These are phyloP conservation scores for Eonycteris spelaea DNA, from an alignment of 2,113 vertebrate genomes.

Conservation along the genomic window DNA sequence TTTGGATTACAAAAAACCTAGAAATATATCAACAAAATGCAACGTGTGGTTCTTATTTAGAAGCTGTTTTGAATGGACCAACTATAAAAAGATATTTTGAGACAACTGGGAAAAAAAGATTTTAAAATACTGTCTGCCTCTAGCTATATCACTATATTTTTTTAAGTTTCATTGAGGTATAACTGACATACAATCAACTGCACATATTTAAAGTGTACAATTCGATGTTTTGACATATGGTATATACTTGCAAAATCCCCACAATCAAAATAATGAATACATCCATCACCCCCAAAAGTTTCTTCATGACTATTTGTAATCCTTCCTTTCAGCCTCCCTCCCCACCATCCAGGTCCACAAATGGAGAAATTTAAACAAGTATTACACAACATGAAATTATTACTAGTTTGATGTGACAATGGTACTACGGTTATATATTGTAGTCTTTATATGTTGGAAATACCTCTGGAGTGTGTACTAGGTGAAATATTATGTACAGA, in stretches of 20 bases:
- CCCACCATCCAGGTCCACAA: background rate
- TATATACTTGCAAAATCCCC: background rate
- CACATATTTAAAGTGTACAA: background rate
- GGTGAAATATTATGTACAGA: background rate
- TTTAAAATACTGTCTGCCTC: conserved; percentile 17
- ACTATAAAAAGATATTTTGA: background rate
- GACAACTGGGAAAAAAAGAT: background rate
- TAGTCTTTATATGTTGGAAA: background rate
- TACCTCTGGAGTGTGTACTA: conserved; percentile 7
- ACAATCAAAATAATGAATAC: conserved; percentile 22
- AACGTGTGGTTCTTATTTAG: background rate
- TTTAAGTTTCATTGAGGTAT: background rate
- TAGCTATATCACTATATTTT: background rate
- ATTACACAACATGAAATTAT: background rate
- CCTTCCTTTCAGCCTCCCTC: background rate
- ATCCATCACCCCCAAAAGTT: background rate
- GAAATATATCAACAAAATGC: background rate
- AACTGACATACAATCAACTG: background rate
- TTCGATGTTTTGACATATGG: background rate
- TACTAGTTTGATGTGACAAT: background rate
- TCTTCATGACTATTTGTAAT: background rate
- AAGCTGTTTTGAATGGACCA: background rate
- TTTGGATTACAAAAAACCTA: background rate
- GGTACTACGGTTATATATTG: background rate
- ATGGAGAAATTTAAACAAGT: background rate